These are phyloP conservation scores for Caradrina clavipalpis DNA, from an alignment of 2,888 invertebrate genomes.

Conservation along the genomic window DNA sequence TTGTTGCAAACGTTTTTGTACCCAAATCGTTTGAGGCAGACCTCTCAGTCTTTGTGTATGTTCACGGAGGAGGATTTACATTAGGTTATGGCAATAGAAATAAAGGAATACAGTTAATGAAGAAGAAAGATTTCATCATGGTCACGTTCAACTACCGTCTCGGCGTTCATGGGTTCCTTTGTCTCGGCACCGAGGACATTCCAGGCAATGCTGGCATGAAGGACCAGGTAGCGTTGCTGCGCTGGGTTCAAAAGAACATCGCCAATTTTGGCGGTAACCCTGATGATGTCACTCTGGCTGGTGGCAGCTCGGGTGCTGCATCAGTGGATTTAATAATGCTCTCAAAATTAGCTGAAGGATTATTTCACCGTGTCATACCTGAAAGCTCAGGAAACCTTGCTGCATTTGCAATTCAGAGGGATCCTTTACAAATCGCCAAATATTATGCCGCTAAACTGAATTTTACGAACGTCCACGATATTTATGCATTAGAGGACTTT, in stretches of 20 bases:
- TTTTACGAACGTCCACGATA: constrained; percentile 68
- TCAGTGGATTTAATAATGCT: constrained; percentile 73
- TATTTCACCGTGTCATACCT: constrained; percentile 75
- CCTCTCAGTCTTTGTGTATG: constrained; percentile 68
- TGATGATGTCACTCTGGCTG: constrained; percentile 74
- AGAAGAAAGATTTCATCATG: constrained; percentile 65
- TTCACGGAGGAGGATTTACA: constrained; percentile 73
- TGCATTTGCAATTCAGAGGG: constrained; percentile 66
- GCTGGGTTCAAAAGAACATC: constrained; percentile 77
- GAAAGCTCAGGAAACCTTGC: constrained; percentile 74
- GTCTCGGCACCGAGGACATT: constrained; percentile 71
- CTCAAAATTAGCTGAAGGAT: constrained; percentile 68
- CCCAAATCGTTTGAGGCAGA: constrained; percentile 72
- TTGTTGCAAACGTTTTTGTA: constrained; percentile 79
- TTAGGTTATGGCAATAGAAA: constrained; percentile 62
- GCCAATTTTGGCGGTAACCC: constrained; percentile 76
- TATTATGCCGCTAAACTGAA: constrained; percentile 65
- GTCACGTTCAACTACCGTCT: constrained; percentile 75
- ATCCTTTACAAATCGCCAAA: constrained; percentile 73
- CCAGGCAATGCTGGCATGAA: constrained; percentile 80
- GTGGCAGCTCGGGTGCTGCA: constrained; percentile 73
- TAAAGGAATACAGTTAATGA: constrained; percentile 58
- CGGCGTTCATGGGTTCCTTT: constrained; percentile 72
- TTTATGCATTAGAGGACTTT: constrained; percentile 74
- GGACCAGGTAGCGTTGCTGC: constrained; percentile 74